A percentile compares a stretch with the other conserved stretches of the same genome.
These are phyloP conservation scores for Holothuria scabra DNA, from an alignment of 53 echinoderm and acorn worm species.

Conservation along the genomic window DNA sequence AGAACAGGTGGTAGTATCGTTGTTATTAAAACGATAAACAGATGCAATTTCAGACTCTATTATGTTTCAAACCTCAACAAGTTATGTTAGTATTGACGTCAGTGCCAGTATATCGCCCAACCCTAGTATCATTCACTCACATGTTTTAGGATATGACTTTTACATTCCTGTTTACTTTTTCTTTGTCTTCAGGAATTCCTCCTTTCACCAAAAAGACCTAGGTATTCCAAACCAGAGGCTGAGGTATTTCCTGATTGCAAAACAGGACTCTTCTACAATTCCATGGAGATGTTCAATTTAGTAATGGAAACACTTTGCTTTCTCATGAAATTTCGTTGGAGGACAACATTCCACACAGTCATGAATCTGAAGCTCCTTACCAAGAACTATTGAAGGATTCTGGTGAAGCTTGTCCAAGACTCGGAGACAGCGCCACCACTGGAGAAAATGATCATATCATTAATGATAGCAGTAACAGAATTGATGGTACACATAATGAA, in stretches of 20 bases:
- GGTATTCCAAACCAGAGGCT: constrained; percentile 25
- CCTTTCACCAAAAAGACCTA: constrained; percentile 13
- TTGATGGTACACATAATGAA: constrained; percentile 13
- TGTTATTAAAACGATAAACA: too few relatives aligned
- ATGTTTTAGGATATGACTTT: too few relatives aligned
- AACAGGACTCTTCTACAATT: neutral
- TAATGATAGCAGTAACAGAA: neutral
- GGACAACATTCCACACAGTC: neutral
- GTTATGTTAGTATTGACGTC: too few relatives aligned
- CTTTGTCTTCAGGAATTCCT: constrained; percentile 8
- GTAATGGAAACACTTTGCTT: neutral
- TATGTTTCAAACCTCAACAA: too few relatives aligned
- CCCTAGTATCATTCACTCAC: too few relatives aligned
- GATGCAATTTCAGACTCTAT: too few relatives aligned
- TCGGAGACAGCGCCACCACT: neutral
- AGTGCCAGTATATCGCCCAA: too few relatives aligned
- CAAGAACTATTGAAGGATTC: neutral
- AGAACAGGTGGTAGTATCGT: too few relatives aligned
- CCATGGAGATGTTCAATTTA: neutral
- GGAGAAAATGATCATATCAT: too few relatives aligned
- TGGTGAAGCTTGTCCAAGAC: neutral
- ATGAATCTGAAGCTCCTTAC: neutral
- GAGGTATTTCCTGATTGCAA: constrained; percentile 28
- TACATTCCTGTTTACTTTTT: too few relatives aligned
- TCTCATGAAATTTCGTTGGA: neutral